Base-by-base conservation (phyloP, 2,888 invertebrate genomes). In the Anoncus sp. region DNA sequence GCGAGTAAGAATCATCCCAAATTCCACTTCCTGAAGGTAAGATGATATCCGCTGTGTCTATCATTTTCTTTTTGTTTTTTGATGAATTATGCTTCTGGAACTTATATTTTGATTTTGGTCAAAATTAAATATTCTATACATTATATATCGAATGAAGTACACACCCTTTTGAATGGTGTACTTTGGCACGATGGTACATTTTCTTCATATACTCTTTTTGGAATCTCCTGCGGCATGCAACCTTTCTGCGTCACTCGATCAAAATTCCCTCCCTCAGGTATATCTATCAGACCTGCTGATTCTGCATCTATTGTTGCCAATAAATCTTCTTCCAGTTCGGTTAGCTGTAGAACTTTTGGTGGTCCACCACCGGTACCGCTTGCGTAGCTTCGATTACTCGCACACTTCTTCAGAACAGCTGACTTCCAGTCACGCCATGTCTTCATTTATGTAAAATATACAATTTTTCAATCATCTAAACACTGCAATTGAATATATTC, bases 391-490 rank as follows among this genome's bases (percentile, higher is more conserved):
- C 16, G 22, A 9, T 60, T 60, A 3, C 3, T 27, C 4, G 60
- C 43, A 24, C n/a, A 22, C 45, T 60, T 60, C n/a, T 43, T 60
- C 16, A 60, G 27, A 9, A 60, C 27, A 12, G 12, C 14, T 16
- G 24, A 24, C 10, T 60, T 60, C 43, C 22, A 60, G 45, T 60
- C 60, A 12, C 43, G 38, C 24, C 45, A 60, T 10, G 60, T 60
- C 60, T 43, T 18, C 20, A 57, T 38, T 38, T 38, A 38, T 38
- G 31, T 31, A 20, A 1, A 57, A 57, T 14, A 57, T 38, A 18
- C n/a, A 49, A 49, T 49, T 22, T 49, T 22, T 49, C 9, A 49
- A 49, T 22, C 22, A 49, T 10, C 12, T 12, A 20, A 49, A 22
- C 49, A 49, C 10, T 49, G 49, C 12, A 40, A 40, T 10, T 31